Conservation (phyloP, 2,797 vertebrate genomes). For the Sciurus carolinensis region DNA sequence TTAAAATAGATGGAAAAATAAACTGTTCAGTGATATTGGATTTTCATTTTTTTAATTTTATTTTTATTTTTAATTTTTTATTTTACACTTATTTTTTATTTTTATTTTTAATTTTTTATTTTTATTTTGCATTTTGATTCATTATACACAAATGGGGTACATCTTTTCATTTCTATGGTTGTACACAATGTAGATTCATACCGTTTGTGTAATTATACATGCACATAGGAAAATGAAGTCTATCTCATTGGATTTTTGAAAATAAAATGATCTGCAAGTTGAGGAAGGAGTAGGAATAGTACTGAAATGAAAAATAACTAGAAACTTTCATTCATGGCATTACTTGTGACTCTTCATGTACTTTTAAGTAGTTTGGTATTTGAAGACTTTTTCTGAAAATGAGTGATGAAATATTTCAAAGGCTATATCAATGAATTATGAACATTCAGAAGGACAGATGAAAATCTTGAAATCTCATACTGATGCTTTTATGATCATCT, state of each 20-base stretch:
- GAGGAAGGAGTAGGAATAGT: background rate
- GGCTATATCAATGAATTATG: constrained; percentile 29
- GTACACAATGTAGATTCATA: no score
- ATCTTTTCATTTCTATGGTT: no score
- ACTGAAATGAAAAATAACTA: background rate
- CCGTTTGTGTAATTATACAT: no score
- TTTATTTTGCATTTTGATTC: no score
- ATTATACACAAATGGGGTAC: no score
- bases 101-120: no score
- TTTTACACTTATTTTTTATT: no score
- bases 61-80: no score
- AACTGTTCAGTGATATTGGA: background rate
- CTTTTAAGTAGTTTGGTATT: background rate
- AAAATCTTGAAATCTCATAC: constrained; percentile 48
- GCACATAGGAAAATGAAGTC: no score
- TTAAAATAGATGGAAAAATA: background rate
- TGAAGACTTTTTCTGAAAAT: background rate
- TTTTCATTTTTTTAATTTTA: background rate
- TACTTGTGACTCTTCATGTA: background rate
- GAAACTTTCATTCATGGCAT: background rate
- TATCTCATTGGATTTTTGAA: background rate
- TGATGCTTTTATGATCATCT: constrained; percentile 11
- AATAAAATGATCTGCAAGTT: constrained; percentile 10
- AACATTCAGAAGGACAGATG: background rate
- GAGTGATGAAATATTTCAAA: constrained; percentile 13